phyloP scores from a whole-genome alignment of 2,113 vertebrate genomes.

The Hippocampus barbouri region DNA sequence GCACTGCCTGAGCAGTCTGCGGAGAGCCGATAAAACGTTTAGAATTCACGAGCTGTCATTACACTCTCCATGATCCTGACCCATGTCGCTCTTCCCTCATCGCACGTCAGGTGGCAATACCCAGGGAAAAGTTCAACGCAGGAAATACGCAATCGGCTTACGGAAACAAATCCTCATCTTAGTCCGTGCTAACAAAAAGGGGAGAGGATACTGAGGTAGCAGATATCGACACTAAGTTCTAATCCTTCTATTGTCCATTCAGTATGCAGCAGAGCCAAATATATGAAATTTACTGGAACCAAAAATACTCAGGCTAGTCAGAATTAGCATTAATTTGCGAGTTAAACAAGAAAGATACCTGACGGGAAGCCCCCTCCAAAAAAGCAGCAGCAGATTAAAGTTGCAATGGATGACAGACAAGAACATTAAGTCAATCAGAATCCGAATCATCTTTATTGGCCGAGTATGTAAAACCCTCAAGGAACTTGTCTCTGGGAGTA shows the following conservation, averaged over 20 bases:
- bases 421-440: neutral
- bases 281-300: conserved; percentile 1
- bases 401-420: conserved; percentile 5
- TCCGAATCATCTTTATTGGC: too few relatives aligned
- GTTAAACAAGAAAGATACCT: neutral
- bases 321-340: too few relatives aligned
- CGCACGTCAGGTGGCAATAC: conserved; percentile 37
- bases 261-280: conserved; percentile 2
- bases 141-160: conserved; percentile 9
- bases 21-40: conserved; percentile 67
- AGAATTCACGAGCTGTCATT: conserved; percentile 62
- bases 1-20: conserved; percentile 58
- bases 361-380: neutral
- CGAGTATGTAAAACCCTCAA: too few relatives aligned
- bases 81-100: conserved; percentile 20
- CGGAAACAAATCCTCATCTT: conserved; percentile 16
- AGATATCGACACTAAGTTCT: conserved; percentile 27
- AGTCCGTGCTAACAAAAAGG: conserved; percentile 1
- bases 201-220: conserved; percentile 8
- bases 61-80: conserved; percentile 31
- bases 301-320: conserved; percentile 2
- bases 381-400: conserved; percentile 13
- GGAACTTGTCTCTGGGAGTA: too few relatives aligned
- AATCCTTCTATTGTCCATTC: conserved; percentile 34
- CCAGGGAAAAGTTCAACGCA: conserved; percentile 26